Conservation (phyloP, 2,113 vertebrate species). For the Callospermophilus lateralis region DNA sequence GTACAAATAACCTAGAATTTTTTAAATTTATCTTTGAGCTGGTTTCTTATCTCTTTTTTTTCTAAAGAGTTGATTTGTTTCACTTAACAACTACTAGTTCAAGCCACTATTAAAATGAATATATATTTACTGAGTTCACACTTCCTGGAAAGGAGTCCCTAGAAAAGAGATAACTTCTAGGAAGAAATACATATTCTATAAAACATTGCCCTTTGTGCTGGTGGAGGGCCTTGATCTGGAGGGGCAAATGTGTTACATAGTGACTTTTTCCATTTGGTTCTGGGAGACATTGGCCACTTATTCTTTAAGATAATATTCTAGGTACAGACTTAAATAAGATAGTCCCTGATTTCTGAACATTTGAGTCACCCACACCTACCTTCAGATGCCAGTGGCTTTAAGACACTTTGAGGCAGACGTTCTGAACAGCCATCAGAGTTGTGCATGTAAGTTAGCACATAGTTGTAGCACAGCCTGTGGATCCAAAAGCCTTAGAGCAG, state of each 20-base stretch:
- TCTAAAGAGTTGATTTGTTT: not conserved
- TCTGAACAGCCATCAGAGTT: not conserved
- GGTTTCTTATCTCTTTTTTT: not conserved
- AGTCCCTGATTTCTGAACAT: not conserved
- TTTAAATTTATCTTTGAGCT: not conserved
- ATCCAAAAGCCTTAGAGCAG: not conserved
- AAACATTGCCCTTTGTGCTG: not conserved
- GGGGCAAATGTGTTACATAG: not conserved
- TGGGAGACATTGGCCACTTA: not conserved
- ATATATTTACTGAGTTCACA: not conserved
- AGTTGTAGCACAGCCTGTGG: not conserved
- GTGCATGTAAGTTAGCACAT: not conserved
- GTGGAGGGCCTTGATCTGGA: not conserved
- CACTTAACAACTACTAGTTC: not conserved
- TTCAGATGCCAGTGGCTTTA: not conserved
- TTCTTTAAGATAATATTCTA: not conserved
- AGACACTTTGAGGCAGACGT: not conserved
- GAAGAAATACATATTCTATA: not conserved
- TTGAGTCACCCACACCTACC: not conserved
- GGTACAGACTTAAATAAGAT: not conserved
- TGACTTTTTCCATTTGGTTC: not conserved
- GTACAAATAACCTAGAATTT: not conserved
- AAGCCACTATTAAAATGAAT: not conserved
- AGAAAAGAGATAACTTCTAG: not conserved
- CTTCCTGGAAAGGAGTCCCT: not conserved